phyloP scores from a whole-genome alignment of 2,113 vertebrate species.

The Thalassoma bifasciatum region DNA sequence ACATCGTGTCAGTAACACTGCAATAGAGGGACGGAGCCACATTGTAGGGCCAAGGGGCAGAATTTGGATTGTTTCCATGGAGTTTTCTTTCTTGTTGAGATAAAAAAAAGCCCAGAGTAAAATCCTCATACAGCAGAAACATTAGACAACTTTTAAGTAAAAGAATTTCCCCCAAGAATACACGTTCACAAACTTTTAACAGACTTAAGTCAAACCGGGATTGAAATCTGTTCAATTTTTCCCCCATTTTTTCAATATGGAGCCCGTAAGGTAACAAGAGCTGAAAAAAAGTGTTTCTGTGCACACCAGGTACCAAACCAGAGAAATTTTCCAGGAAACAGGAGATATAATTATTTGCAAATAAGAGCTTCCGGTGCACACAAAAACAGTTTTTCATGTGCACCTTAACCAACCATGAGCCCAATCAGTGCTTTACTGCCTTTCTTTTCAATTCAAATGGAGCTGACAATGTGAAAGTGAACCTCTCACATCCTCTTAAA shows the following conservation, averaged over 20 bases:
- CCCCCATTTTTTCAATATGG: background rate
- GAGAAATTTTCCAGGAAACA: no score
- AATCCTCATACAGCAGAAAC: slow-evolving; percentile 64
- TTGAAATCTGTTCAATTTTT: slow-evolving; percentile 11
- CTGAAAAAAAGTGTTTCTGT: no score
- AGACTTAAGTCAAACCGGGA: slow-evolving; percentile 42
- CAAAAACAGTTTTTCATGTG: no score
- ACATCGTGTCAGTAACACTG: background rate
- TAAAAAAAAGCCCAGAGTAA: slow-evolving; percentile 38
- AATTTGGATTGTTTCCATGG: slow-evolving; percentile 7
- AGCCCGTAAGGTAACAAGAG: no score
- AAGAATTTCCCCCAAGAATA: slow-evolving; percentile 48
- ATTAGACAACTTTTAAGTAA: slow-evolving; percentile 70
- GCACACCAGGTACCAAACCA: no score
- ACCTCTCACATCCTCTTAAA: no score
- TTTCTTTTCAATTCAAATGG: no score
- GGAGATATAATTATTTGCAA: no score
- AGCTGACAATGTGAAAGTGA: no score
- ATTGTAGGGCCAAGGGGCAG: background rate
- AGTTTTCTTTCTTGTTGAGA: slow-evolving; percentile 30
- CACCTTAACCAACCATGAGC: no score
- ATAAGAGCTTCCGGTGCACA: no score
- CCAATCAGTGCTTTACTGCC: no score
- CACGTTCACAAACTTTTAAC: slow-evolving; percentile 41
- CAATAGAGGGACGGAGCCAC: background rate